Evolutionary conservation across 2,797 vertebrate genomes (phyloP), one percentile per base, ranked within the genome.

Genomic region (Mus spretus): DNA sequence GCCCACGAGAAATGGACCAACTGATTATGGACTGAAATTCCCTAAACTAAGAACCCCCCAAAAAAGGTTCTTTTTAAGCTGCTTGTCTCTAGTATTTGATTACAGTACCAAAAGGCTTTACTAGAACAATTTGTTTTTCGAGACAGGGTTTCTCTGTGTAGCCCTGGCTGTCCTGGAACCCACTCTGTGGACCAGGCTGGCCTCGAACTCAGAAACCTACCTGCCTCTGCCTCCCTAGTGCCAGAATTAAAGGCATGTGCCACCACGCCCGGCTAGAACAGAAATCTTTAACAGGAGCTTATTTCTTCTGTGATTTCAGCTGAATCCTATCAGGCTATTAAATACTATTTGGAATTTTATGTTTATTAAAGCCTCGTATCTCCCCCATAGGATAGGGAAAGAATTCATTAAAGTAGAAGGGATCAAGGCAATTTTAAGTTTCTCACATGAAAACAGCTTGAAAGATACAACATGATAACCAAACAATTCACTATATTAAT

Each of bases 361-460:
- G 28, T 63, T 22, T n/a, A 90, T 55, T 57, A 57, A 92, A 89
- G 20, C 13, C 55, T 34, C 40, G 28, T 12, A 3, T 77, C 63
- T 86, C 34, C 37, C 40, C 15, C 74, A 50, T 2, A 55, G 77
- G 20, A 20, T n/a, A 6, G 13, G 6, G 22, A 34, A 65, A 65
- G n/a, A 77, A 75, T 57, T 87, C 50, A 31, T 19, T 15, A 47
- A 67, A 19, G n/a, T 9, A 3, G 59, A 53, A 74, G 63, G 74
- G 55, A 34, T 82, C 72, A 14, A 57, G 78, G 37, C 44, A 95
- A 96, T 74, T 57, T 88, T 67, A 72, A 67, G 59, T 70, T 90
- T 94, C 67, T 93, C 28, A 74, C 5, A 2, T 44, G 53, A 87
- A 74, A 81, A 44, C 11, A 77, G 1, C 63, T 0, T 65, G 37